Percentiles rank a stretch among this genome's conserved stretches.
Evolutionary conservation across 2,888 invertebrate genomes (phyloP).

Genomic region (Steinernema scapterisci): DNA sequence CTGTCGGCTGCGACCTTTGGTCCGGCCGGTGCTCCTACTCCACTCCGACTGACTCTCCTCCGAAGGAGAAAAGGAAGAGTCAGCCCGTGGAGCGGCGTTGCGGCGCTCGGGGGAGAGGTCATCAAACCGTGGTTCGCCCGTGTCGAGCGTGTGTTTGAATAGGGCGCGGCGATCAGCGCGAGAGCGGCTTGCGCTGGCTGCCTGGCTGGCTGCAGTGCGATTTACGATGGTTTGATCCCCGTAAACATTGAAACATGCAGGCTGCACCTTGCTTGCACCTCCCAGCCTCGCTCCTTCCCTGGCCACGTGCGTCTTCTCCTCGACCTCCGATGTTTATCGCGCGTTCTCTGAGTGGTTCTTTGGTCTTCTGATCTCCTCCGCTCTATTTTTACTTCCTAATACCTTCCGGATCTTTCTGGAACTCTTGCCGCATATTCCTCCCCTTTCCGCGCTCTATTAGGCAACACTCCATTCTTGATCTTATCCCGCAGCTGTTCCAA

Average conservation of each 20-base stretch:
- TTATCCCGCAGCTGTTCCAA: conserved; percentile 11
- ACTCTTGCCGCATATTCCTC: too few relatives aligned
- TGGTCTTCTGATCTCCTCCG: too few relatives aligned
- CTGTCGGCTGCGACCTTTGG: conserved; percentile 28
- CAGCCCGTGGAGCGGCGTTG: not conserved
- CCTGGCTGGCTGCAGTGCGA: conserved; percentile 24
- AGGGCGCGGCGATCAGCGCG: not conserved
- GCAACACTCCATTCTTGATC: not conserved
- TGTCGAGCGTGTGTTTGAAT: conserved; percentile 19
- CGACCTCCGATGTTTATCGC: too few relatives aligned
- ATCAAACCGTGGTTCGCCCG: conserved; percentile 26
- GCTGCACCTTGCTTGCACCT: too few relatives aligned
- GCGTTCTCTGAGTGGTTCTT: too few relatives aligned
- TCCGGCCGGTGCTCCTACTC: not conserved
- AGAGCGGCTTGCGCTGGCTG: conserved; percentile 20
- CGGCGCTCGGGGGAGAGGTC: conserved; percentile 10
- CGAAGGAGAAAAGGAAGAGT: not conserved
- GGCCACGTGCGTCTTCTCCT: too few relatives aligned
- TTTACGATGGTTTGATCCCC: not conserved
- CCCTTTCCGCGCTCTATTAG: too few relatives aligned
- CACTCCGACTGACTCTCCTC: not conserved
- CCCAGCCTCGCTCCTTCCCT: too few relatives aligned
- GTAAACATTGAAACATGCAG: not conserved
- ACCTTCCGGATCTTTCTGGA: too few relatives aligned
- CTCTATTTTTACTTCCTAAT: too few relatives aligned